Percentiles rank a stretch among this genome's conserved stretches.
phyloP scores from a whole-genome alignment of 2,113 vertebrate species.

The Trematocara stigmaticum region DNA sequence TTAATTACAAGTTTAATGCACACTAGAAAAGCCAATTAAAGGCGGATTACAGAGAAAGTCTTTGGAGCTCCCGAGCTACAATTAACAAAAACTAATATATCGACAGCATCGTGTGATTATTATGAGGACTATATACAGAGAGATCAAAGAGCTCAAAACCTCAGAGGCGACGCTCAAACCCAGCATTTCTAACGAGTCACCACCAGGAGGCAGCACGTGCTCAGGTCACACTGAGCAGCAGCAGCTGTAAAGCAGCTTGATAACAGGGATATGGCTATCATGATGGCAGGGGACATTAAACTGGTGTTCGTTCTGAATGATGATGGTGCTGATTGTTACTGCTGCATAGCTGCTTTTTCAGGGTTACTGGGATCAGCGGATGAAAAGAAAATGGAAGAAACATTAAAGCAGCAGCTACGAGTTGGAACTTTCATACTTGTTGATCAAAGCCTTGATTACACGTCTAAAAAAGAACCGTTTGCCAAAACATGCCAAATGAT shows the following conservation, averaged over 20 bases:
- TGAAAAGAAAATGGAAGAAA: background rate
- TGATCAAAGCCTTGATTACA: background rate
- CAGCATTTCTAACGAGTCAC: background rate
- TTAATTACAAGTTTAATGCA: constrained; percentile 54
- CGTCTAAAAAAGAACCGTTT: background rate
- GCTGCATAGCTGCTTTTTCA: background rate
- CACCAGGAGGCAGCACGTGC: constrained; percentile 33
- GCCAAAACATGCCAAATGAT: background rate
- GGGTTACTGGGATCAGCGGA: background rate
- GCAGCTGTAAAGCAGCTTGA: background rate
- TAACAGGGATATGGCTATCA: constrained; percentile 5
- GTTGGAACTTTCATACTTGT: background rate
- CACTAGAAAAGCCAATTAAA: constrained; percentile 53
- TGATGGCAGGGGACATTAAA: background rate
- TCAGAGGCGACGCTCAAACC: background rate
- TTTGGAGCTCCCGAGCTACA: constrained; percentile 32
- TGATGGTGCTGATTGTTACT: background rate
- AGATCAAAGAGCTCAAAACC: constrained; percentile 13
- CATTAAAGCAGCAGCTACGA: background rate
- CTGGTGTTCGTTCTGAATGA: background rate
- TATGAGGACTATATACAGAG: background rate
- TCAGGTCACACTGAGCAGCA: background rate
- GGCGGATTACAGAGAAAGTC: constrained; percentile 40
- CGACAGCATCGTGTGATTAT: constrained; percentile 6
- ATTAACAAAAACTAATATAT: constrained; percentile 31